Evolutionary conservation across 2,888 invertebrate species (phyloP).

Genomic region (Rhaphigaster nebulosa): DNA sequence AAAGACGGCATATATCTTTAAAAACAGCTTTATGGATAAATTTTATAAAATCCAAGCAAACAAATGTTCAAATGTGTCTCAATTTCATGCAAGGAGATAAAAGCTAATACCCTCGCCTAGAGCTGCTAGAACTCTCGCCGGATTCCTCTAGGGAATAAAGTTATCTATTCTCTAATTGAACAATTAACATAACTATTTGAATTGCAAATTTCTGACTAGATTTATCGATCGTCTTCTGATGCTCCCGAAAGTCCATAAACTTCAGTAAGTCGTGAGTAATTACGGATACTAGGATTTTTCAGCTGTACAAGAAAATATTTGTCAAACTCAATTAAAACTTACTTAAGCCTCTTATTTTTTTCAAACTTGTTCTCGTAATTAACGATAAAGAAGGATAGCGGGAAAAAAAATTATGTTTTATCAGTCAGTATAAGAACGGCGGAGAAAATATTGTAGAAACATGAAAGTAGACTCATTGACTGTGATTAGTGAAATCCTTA

Average conservation of each 20-base stretch:
- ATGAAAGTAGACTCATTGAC: background rate
- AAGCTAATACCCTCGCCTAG: background rate
- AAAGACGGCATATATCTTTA: too few relatives aligned
- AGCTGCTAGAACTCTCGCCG: background rate
- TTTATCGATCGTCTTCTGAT: conserved; percentile 1
- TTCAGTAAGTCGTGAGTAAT: conserved; percentile 14
- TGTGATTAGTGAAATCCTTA: background rate
- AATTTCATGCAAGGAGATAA: background rate
- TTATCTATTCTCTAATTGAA: conserved; percentile 39
- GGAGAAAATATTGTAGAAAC: conserved; percentile 3
- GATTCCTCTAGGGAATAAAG: background rate
- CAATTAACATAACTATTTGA: conserved; percentile 46
- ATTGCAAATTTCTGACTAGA: conserved; percentile 47
- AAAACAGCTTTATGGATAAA: too few relatives aligned
- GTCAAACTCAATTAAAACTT: conserved; percentile 7
- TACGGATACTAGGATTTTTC: background rate
- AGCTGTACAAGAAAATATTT: conserved; percentile 1
- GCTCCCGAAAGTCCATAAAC: conserved; percentile 10
- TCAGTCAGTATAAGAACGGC: background rate
- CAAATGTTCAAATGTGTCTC: too few relatives aligned
- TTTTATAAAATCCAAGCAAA: too few relatives aligned
- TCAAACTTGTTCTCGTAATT: background rate
- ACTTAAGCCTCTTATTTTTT: background rate
- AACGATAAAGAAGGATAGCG: background rate
- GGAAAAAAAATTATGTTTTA: background rate